Evolutionary conservation across 30 jellyfish, hydroid and myxozoan genomes (phyloP).

Genomic region (Nemopilema nomurai): DNA sequence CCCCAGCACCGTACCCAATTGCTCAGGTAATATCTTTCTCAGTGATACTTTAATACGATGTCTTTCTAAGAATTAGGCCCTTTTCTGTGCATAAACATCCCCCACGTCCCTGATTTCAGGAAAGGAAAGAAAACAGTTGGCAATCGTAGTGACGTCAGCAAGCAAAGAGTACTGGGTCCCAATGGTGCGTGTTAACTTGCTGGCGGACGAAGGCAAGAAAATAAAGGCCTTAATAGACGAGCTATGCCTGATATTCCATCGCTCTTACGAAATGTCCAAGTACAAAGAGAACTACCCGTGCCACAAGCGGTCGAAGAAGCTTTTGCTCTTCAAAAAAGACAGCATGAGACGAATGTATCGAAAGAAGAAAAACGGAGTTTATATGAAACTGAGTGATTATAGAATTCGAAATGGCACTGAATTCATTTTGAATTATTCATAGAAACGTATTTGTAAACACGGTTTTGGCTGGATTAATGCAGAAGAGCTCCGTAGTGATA

Average conservation of each 20-base stretch:
- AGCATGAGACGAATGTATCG: conserved; percentile 65
- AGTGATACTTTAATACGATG: not conserved
- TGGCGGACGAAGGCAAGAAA: conserved; percentile 47
- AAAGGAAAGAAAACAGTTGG: conserved; percentile 10
- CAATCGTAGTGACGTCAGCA: conserved; percentile 71
- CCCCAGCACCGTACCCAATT: no score
- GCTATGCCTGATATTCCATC: conserved; percentile 81
- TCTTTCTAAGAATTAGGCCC: not conserved
- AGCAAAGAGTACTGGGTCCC: conserved; percentile 95
- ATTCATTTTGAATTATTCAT: conserved; percentile 62
- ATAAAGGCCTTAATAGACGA: conserved; percentile 57
- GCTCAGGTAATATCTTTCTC: no score
- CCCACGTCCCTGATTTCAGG: conserved; percentile 7
- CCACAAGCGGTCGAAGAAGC: conserved; percentile 66
- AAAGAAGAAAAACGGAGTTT: conserved; percentile 49
- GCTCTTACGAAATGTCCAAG: conserved; percentile 76
- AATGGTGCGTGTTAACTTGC: conserved; percentile 46
- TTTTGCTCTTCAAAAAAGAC: conserved; percentile 39
- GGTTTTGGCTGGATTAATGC: no score
- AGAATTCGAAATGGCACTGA: conserved; percentile 61
- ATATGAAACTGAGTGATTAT: conserved; percentile 43
- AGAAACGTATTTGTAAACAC: not conserved
- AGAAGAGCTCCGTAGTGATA: no score
- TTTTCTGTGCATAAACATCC: not conserved
- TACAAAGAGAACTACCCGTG: conserved; percentile 89